These are phyloP conservation scores for Gymnocheta viridis DNA, from an alignment of 2,888 invertebrate species.

Conservation along the genomic window DNA sequence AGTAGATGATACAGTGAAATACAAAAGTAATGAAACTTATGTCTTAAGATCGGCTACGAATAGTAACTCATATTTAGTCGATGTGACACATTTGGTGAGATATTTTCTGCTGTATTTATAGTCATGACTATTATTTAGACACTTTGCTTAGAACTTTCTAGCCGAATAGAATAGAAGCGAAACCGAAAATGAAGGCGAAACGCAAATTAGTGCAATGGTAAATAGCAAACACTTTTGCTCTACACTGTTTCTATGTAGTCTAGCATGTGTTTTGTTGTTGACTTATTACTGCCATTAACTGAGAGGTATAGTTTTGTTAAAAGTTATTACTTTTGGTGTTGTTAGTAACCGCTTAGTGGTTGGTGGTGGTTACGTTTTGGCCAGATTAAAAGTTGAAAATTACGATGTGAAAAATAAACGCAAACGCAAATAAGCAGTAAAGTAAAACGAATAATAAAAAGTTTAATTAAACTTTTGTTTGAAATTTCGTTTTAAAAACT, in stretches of 20 bases:
- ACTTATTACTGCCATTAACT: constrained; percentile 28
- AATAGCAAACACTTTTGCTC: not conserved
- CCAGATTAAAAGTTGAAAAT: constrained; percentile 33
- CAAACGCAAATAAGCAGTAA: not conserved
- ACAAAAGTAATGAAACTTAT: not conserved
- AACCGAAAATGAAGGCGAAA: not conserved
- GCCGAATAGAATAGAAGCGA: too few species aligned
- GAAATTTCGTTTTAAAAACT: constrained; percentile 9
- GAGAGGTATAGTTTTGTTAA: constrained; percentile 34
- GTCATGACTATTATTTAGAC: too few species aligned
- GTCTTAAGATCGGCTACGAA: too few species aligned
- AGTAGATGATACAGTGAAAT: not conserved
- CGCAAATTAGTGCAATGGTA: too few species aligned
- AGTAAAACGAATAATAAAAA: not conserved
- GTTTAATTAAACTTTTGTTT: constrained; percentile 50
- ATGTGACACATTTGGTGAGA: too few species aligned
- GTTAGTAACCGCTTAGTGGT: constrained; percentile 36
- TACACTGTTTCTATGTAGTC: not conserved
- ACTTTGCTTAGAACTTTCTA: too few species aligned
- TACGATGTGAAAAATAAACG: not conserved
- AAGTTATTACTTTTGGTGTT: constrained; percentile 29
- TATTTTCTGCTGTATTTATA: too few species aligned
- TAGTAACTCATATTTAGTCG: too few species aligned
- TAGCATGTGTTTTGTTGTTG: constrained; percentile 20
- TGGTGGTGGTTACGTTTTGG: constrained; percentile 37